Conservation (phyloP, 2,797 vertebrate genomes). For the Ctenochaetus hawaiiensis region DNA sequence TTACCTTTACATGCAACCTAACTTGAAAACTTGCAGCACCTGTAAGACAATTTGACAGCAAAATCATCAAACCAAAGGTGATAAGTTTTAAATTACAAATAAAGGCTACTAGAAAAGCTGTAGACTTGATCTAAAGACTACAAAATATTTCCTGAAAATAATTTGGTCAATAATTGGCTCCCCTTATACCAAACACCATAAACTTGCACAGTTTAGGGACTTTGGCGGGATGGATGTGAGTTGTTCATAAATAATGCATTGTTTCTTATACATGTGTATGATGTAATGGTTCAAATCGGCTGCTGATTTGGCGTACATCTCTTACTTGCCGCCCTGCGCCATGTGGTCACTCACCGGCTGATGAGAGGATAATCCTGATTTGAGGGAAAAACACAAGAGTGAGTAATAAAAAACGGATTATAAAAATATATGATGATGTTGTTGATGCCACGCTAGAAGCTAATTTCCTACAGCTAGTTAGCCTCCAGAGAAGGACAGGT, state of each 20-base stretch:
- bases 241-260: conserved; percentile 69
- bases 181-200: not conserved
- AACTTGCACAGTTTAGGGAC: not conserved
- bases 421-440: not conserved
- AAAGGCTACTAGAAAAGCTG: not conserved
- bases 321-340: conserved; percentile 76
- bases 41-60: not conserved
- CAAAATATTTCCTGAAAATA: not conserved
- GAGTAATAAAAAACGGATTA: conserved; percentile 51
- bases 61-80: not conserved
- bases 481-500: conserved; percentile 33
- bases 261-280: conserved; percentile 66
- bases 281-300: conserved; percentile 77
- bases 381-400: conserved; percentile 64
- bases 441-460: not conserved
- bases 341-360: conserved; percentile 81
- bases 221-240: conserved; percentile 2
- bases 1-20: not conserved
- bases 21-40: not conserved
- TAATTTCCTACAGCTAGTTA: not conserved
- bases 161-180: not conserved
- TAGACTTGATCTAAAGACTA: no score
- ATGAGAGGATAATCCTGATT: conserved; percentile 80
- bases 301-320: conserved; percentile 61
- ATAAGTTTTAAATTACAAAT: not conserved